Base-by-base conservation (phyloP, 2,888 invertebrate genomes). In the Drosophila austrosaltans region DNA sequence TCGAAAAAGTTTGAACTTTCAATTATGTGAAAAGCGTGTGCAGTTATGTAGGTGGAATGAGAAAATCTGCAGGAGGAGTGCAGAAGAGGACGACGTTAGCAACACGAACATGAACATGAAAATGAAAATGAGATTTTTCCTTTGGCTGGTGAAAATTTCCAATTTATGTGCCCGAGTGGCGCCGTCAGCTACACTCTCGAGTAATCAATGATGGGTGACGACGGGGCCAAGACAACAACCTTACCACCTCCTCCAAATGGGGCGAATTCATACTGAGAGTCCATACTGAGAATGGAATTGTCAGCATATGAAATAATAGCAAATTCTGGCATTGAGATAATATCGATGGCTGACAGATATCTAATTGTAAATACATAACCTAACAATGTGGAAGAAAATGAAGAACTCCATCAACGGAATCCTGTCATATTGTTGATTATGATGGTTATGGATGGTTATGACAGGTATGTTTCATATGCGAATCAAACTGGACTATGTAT, bases 1-100 rank as follows among this genome's bases (percentile, higher is more conserved):
- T 72, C 75, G 82, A 25, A 78, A 86, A 86, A 87, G 75, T 87
- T 83, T 87, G 82, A 87, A 79, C 84, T 83, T 87, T 83, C 87
- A 87, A 83, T 83, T 83, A 83, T 87, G 79, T 78, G 86, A 65
- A 81, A 81, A 72, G 77, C 68, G 48, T 48, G 48, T 48, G 48
- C 48, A 48, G 22, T 48, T 48, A 10, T 48, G 48, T 4, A 48
- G 25, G 48, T 48, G 48, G 48, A 22, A 8, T 2, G 22, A 22
- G 2, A 20, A 12, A 22, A 48, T 48, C 3, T 48, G 48, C 48
- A 48, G 25, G 48, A 25, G 48, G 73, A 48, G 62, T 44, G 54
- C 42, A 22, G 48, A 16, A 16, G 6, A 36, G 32, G 53, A 67
- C 53, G 70, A 66, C 48, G 48, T 48, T 48, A 48, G 48, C 48